A percentile compares a stretch with the other conserved stretches of the same genome.
Evolutionary conservation across 2,113 vertebrate genomes (phyloP).

Genomic region (Forbesichthys papilliferus): DNA sequence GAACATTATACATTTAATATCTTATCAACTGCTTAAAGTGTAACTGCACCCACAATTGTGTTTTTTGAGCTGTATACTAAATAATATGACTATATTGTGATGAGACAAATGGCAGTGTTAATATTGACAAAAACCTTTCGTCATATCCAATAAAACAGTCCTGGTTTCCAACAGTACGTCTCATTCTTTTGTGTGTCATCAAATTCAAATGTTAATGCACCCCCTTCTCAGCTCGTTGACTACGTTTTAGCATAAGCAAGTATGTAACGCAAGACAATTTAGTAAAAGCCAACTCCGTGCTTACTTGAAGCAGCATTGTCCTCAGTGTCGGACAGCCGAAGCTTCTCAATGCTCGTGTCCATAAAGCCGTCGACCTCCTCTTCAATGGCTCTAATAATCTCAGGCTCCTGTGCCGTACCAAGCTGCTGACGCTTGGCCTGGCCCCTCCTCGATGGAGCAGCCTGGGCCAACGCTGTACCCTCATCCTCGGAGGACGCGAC

Average conservation of each 20-base stretch:
- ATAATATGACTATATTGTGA: too few species aligned
- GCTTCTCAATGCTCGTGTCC: conserved; percentile 78
- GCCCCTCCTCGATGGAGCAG: conserved; percentile 43
- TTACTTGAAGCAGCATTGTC: conserved; percentile 45
- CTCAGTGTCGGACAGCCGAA: conserved; percentile 77
- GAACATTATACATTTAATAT: too few species aligned
- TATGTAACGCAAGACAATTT: conserved; percentile 11
- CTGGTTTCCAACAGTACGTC: too few species aligned
- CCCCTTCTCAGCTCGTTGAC: too few species aligned
- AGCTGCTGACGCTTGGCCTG: conserved; percentile 34
- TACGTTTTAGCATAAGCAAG: neutral
- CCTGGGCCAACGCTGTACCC: neutral
- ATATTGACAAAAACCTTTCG: too few species aligned
- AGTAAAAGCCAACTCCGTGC: neutral
- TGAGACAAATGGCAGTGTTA: too few species aligned
- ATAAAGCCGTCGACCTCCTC: conserved; percentile 57
- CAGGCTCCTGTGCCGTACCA: conserved; percentile 58
- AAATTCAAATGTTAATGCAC: too few species aligned
- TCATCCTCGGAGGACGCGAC: conserved; percentile 57
- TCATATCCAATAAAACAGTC: too few species aligned
- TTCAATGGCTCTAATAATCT: conserved; percentile 78
- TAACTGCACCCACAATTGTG: too few species aligned
- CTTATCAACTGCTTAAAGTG: too few species aligned
- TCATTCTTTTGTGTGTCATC: too few species aligned
- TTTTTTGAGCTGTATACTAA: too few species aligned